Evolutionary conservation across 2,888 invertebrate species (phyloP), one percentile per base, ranked within the genome.

Genomic region (Polyploca ridens): DNA sequence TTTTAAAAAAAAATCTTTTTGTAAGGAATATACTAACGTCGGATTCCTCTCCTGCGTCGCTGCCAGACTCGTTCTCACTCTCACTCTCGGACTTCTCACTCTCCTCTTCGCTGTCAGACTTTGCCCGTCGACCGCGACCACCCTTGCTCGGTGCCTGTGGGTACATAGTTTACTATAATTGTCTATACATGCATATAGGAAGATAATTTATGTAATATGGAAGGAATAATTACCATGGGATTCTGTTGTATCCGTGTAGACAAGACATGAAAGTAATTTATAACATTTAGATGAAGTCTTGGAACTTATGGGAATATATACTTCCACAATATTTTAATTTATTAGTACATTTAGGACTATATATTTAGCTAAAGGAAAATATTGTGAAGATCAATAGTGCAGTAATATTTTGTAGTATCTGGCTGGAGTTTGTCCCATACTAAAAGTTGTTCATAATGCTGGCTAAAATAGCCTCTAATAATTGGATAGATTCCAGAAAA

Each of bases 1-100:
- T 10, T 46, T n/a, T 46, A 0, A 2, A 59, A 44, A 64, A n/a
- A n/a, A n/a, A n/a, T n/a, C n/a, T n/a, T 10, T 63, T 13, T 60
- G 6, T 35, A 16, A 60, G 58, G 33, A 58, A n/a, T 66, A 44
- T 57, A 89, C 93, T 92, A 19, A 94, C 94, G 72, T 94, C 94
- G 14, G 94, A 94, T 72, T 94, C 94, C 65, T 93, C 93, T 10
- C 84, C 94, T 10, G 84, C 94, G 58, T 94, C 94, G 79, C 93
- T 93, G 66, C 80, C 94, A 11, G 93, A 93, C 74, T 90, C 93
- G 62, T 85, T 86, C 61, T 93, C 93, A 68, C 90, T 92, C 71
- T 92, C 93, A 63, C 92, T 93, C 79, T 94, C 93, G 3, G 93
- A 93, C 77, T 93, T 93, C 63, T 94, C 94, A 64, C 94, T 93